These are phyloP conservation scores for Pollachius pollachius DNA, from an alignment of 2,113 vertebrate species.

Conservation along the genomic window DNA sequence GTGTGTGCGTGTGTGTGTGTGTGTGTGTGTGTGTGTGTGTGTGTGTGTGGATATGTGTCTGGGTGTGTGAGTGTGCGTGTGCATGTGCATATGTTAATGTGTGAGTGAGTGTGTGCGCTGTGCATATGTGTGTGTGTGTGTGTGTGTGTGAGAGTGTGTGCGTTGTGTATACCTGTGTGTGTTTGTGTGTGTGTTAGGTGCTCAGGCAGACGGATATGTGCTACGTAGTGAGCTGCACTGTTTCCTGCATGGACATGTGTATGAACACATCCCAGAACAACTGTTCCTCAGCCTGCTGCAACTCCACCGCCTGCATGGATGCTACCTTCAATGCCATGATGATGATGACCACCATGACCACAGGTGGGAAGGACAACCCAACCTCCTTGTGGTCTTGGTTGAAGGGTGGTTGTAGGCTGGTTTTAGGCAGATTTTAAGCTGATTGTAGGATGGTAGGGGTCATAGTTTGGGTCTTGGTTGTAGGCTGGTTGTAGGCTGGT, in stretches of 20 bases:
- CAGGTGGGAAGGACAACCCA: constrained; percentile 37
- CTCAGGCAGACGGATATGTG: constrained; percentile 39
- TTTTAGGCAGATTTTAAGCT: too few relatives aligned
- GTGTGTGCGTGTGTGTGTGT: too few relatives aligned
- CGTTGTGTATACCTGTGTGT: too few relatives aligned
- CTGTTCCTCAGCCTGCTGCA: constrained; percentile 71
- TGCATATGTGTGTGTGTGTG: too few relatives aligned
- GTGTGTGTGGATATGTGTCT: constrained; percentile 4
- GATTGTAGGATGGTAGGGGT: too few relatives aligned
- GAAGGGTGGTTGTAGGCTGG: too few relatives aligned
- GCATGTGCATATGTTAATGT: too few relatives aligned
- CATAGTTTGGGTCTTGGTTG: neutral
- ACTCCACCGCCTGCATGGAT: constrained; percentile 62
- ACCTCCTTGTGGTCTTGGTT: neutral
- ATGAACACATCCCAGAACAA: constrained; percentile 19
- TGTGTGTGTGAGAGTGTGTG: too few relatives aligned
- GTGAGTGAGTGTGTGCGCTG: too few relatives aligned
- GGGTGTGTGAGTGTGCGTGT: too few relatives aligned
- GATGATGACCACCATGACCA: constrained; percentile 31
- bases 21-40: too few relatives aligned
- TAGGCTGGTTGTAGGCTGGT: neutral
- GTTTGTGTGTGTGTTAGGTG: constrained; percentile 53
- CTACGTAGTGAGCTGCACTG: constrained; percentile 57
- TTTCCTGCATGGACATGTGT: constrained; percentile 35
- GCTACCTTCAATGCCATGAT: constrained; percentile 27